These are phyloP conservation scores for Ochropleura leucogaster DNA, from an alignment of 2,888 invertebrate species.

Conservation along the genomic window DNA sequence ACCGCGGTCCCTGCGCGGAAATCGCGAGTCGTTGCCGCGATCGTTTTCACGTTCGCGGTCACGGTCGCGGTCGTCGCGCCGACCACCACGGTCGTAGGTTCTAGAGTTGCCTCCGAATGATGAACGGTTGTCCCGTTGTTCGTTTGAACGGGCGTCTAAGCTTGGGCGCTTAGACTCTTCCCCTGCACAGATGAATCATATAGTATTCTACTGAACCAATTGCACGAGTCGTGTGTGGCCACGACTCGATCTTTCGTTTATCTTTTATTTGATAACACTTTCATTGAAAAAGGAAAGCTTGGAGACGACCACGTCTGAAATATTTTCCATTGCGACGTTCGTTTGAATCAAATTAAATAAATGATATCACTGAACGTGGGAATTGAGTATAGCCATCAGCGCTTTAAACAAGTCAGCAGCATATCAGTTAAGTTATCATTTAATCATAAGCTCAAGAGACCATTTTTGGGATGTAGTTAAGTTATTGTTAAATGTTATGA, in stretches of 20 bases:
- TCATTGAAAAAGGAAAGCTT: slow-evolving; percentile 37
- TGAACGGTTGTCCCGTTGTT: slow-evolving; percentile 85
- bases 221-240: slow-evolving; percentile 28
- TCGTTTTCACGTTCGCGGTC: slow-evolving; percentile 91
- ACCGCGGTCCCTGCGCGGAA: slow-evolving; percentile 88
- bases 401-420: slow-evolving; percentile 36
- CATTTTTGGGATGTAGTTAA: slow-evolving; percentile 36
- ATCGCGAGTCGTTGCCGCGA: slow-evolving; percentile 90
- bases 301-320: slow-evolving; percentile 18
- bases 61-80: slow-evolving; percentile 89
- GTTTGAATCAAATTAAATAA: slow-evolving; percentile 18
- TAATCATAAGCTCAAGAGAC: slow-evolving; percentile 58
- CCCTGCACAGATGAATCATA: slow-evolving; percentile 74
- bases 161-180: slow-evolving; percentile 89
- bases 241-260: slow-evolving; percentile 40
- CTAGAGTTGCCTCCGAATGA: slow-evolving; percentile 88
- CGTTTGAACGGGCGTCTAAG: slow-evolving; percentile 87
- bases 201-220: slow-evolving; percentile 47
- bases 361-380: slow-evolving; percentile 21
- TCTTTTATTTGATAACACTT: slow-evolving; percentile 39
- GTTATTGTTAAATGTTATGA: slow-evolving; percentile 42
- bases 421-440: slow-evolving; percentile 55
- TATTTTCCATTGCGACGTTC: slow-evolving; percentile 25
- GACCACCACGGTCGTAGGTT: slow-evolving; percentile 88
- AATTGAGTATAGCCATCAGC: slow-evolving; percentile 31